Evolutionary conservation across 2,797 vertebrate species (phyloP).

Genomic region (Erithacus rubecula): DNA sequence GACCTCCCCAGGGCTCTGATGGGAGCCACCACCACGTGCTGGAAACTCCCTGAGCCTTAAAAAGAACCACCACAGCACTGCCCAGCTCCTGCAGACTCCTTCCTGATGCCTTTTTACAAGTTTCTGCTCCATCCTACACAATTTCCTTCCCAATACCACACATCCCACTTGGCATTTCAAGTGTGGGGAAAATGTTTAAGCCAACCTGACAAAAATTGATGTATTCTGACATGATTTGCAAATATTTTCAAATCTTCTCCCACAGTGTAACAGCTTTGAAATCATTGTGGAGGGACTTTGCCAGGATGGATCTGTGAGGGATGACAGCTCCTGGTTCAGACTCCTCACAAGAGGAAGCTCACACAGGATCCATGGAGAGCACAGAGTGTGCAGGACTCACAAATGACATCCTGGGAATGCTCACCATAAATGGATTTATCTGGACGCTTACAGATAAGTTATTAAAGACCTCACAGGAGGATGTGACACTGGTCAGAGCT

Average conservation of each 20-base stretch:
- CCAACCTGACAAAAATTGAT: not conserved
- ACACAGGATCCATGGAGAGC: accelerated
- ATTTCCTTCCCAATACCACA: not conserved
- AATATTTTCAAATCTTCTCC: not conserved
- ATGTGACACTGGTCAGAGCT: not conserved
- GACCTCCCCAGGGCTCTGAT: not conserved
- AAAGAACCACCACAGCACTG: not conserved
- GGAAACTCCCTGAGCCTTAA: not conserved
- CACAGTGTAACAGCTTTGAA: not conserved
- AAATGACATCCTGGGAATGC: not conserved
- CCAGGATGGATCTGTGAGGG: not conserved
- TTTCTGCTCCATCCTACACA: not conserved
- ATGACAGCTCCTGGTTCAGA: not conserved
- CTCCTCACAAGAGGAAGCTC: not conserved
- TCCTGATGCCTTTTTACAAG: not conserved
- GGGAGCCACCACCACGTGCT: not conserved
- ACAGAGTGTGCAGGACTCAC: not conserved
- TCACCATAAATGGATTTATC: not conserved
- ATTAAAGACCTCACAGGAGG: not conserved
- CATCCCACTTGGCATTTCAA: not conserved
- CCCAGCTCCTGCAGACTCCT: not conserved
- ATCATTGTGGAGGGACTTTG: not conserved
- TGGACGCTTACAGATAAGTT: not conserved
- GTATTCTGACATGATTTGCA: not conserved
- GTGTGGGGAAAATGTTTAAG: not conserved